A percentile compares a stretch with the other conserved stretches of the same genome.
These are phyloP conservation scores for Lithophane leautieri DNA, from an alignment of 2,888 invertebrate genomes.

Conservation along the genomic window DNA sequence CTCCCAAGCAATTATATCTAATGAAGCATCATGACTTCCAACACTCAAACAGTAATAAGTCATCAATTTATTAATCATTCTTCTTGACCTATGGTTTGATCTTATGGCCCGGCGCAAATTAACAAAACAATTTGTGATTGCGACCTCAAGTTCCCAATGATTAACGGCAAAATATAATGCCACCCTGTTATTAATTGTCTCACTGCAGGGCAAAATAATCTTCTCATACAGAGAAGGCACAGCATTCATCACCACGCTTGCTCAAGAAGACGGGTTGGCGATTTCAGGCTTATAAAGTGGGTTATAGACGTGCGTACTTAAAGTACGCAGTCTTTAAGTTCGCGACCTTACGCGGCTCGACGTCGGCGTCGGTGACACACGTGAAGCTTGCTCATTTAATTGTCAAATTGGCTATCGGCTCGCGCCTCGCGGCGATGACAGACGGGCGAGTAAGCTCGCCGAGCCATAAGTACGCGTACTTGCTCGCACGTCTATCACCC, in stretches of 20 bases:
- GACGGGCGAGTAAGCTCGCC: no score
- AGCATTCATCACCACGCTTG: not conserved
- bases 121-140: not conserved
- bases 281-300: no score
- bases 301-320: no score
- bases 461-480: no score
- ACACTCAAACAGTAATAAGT: conserved; percentile 1
- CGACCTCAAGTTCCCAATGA: not conserved
- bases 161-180: not conserved
- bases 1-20: not conserved
- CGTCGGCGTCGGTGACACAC: no score
- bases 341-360: no score
- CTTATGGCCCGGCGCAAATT: conserved; percentile 7
- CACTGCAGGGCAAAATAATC: not conserved
- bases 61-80: conserved; percentile 14
- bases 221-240: not conserved
- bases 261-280: not conserved
- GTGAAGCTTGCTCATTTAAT: no score
- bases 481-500: no score
- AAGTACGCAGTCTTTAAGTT: no score
- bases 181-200: no score
- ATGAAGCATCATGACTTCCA: not conserved
- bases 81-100: conserved; percentile 20
- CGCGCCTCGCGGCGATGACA: no score
- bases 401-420: no score